A percentile compares a stretch with the other conserved stretches of the same genome.
phyloP scores from a whole-genome alignment of 2,797 vertebrate species.

The Rhabdomys pumilio region DNA sequence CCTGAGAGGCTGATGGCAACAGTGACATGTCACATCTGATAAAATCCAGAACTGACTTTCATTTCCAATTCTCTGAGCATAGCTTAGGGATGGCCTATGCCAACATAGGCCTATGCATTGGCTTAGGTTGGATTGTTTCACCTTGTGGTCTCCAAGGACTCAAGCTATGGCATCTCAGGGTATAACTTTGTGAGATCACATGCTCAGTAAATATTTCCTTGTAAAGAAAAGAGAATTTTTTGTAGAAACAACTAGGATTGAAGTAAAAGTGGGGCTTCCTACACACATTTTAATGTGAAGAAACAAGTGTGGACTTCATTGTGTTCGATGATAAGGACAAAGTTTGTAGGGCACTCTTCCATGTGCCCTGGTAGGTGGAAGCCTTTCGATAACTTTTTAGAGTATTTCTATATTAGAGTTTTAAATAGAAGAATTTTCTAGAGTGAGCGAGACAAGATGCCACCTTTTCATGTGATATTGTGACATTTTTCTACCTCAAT shows the following conservation, averaged over 20 bases:
- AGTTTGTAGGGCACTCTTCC: not conserved
- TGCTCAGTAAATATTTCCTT: not conserved
- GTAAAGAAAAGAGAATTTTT: not conserved
- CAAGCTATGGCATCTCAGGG: not conserved
- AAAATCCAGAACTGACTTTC: not conserved
- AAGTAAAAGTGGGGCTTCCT: not conserved
- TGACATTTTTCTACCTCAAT: constrained; percentile 56
- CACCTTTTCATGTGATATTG: constrained; percentile 43
- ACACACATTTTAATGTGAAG: not conserved
- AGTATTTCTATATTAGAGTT: not conserved
- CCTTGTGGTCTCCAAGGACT: constrained; percentile 10
- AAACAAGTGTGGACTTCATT: not conserved
- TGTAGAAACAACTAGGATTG: not conserved
- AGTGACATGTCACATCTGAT: not conserved
- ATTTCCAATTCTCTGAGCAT: not conserved
- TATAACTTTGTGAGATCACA: not conserved
- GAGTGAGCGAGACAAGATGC: not conserved
- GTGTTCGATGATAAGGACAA: not conserved
- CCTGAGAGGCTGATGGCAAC: not conserved
- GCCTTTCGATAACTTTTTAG: not conserved
- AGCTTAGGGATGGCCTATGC: not conserved
- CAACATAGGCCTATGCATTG: not conserved
- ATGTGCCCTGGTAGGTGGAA: not conserved
- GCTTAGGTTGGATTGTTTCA: not conserved
- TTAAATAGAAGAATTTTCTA: constrained; percentile 20